Percentiles rank a stretch among this genome's conserved stretches.
Evolutionary conservation across 2,113 vertebrate species (phyloP).

Genomic region (Cichladusa arquata): DNA sequence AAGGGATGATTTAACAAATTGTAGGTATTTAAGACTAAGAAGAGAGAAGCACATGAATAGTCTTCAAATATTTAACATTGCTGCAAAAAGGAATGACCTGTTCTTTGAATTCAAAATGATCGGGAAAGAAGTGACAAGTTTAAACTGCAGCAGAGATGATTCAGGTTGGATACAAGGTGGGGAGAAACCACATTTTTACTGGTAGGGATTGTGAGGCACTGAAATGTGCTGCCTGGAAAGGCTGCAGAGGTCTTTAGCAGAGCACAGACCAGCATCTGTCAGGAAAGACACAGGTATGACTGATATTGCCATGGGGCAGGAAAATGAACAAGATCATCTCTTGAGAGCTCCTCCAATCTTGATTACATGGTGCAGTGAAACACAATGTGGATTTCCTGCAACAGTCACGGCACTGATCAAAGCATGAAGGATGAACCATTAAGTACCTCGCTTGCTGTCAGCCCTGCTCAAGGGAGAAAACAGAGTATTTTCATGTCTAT

Average conservation of each 20-base stretch:
- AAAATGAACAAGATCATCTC: not conserved
- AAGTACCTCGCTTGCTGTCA: not conserved
- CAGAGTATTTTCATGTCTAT: not conserved
- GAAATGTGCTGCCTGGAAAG: not conserved
- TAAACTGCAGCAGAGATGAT: not conserved
- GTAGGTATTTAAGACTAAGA: not conserved
- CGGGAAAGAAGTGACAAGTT: not conserved
- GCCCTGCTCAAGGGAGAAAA: not conserved
- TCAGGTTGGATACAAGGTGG: not conserved
- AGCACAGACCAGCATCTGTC: not conserved
- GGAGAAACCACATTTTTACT: not conserved
- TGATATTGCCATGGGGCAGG: not conserved
- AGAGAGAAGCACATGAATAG: not conserved
- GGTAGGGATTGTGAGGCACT: not conserved
- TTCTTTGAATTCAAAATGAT: not conserved
- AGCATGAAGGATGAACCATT: not conserved
- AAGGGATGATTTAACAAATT: conserved; percentile 3
- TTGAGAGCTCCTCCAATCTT: not conserved
- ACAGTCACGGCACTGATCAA: not conserved
- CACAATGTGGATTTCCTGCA: conserved; percentile 12
- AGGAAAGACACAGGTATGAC: not conserved
- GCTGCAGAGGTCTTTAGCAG: not conserved
- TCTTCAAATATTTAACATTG: conserved; percentile 11
- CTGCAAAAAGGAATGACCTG: not conserved
- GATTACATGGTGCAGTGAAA: conserved; percentile 3